Conservation (phyloP, 2,888 invertebrate genomes). For the Ecliptopera silaceata region DNA sequence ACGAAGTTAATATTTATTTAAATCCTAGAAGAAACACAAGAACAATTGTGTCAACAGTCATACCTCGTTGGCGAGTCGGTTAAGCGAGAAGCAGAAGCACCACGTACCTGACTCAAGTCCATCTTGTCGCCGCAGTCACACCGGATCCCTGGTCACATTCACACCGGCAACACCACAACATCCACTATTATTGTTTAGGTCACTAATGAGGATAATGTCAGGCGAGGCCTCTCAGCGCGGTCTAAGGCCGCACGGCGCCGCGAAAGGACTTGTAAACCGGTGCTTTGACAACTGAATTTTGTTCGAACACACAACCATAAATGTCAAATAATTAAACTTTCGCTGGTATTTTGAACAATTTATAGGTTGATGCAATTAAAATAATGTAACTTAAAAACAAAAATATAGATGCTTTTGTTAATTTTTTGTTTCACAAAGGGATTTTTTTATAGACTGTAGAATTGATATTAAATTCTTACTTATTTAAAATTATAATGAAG, state of each 20-base stretch:
- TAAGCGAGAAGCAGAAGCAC: conserved; percentile 31
- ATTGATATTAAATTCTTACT: no score
- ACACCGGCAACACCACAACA: not conserved
- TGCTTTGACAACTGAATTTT: not conserved
- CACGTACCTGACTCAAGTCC: conserved; percentile 66
- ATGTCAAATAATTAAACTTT: not conserved
- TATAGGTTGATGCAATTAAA: no score
- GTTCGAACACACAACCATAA: not conserved
- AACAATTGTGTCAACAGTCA: no score
- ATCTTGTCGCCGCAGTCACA: conserved; percentile 34
- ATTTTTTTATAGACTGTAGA: no score
- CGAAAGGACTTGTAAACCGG: not conserved
- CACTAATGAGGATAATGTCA: not conserved
- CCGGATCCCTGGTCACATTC: conserved; percentile 13
- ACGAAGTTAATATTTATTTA: no score
- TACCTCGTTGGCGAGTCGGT: no score
- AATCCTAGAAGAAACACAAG: no score
- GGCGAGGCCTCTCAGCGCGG: not conserved
- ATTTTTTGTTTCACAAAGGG: no score
- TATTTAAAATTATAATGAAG: no score
- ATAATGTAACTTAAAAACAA: no score
- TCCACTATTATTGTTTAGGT: not conserved
- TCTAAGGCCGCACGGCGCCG: not conserved
- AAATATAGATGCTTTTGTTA: no score
- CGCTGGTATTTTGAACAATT: not conserved